Base-by-base conservation (phyloP, 2,888 invertebrate species). In the Nomada goodeniana region DNA sequence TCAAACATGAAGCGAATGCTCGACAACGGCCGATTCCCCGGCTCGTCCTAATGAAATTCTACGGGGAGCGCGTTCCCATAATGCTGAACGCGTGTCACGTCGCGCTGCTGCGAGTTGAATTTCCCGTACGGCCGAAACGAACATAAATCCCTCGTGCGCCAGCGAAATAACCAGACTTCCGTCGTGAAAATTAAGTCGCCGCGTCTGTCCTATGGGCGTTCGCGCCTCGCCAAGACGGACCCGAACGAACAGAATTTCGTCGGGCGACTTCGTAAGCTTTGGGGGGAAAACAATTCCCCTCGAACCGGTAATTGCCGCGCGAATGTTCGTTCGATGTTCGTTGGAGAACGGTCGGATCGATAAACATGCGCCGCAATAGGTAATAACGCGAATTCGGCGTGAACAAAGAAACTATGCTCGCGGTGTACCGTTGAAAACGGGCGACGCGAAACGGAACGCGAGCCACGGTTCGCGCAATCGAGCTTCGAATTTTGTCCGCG, bases 181-280 rank as follows among this genome's bases (percentile, higher is more conserved):
- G 15, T 52, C 64, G 47, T 72, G 64, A 65, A 72, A 85, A 73
- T 67, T 72, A 85, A 85, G 57, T 53, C 60, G 55, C 55, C 29
- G 15, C 36, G 36, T 36, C 36, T 7, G 36, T 36, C 36, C 36
- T 7, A 36, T 36, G 36, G 36, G 36, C 36, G 36, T 36, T 36
- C 7, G 7, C 29, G 7, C 29, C 7, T 7, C 7, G 36, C 36
- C 36, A 36, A 7, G 13, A 2, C n/a, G n/a, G 9, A 18, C 9
- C 15, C 10, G 57, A 26, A 74, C 63, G 47, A 74, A 60, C 65
- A 53, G 67, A 71, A 70, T 79, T 76, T 79, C 76, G 72, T 85
- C 79, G 79, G 60, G 20, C n/a, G 29, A 13, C 11, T 29, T n/a
- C 15, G 52, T 26, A 36, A 36, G 20, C 60, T 63, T n/a, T 65